Conservation (phyloP, 1,140 invertebrate species). For the Sipha flava region DNA sequence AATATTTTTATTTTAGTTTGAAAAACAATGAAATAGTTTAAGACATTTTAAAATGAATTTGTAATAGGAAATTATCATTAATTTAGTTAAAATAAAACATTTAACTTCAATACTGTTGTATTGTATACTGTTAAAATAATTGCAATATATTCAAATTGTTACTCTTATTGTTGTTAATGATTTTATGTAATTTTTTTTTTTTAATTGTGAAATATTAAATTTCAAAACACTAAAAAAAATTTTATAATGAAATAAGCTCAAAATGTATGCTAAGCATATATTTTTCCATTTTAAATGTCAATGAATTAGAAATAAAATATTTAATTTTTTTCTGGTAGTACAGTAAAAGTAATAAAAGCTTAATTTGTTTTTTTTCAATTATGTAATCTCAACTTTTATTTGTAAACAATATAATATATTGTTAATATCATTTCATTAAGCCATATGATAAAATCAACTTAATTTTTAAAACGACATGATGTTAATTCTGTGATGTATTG, state of each 20-base stretch:
- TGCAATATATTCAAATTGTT: background rate
- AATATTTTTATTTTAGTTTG: background rate
- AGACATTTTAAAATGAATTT: background rate
- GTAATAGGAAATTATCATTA: background rate
- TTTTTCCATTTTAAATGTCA: background rate
- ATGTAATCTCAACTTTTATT: background rate
- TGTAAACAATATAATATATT: background rate
- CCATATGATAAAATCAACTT: background rate
- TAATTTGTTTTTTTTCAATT: background rate
- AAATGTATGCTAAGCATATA: background rate
- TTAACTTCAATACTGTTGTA: background rate
- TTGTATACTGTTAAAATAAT: background rate
- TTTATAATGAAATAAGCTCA: background rate
- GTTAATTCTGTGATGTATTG: background rate
- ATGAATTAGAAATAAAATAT: background rate
- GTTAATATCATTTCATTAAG: background rate
- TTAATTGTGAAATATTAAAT: background rate
- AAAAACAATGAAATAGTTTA: background rate
- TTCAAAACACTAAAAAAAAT: background rate
- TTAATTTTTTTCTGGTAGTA: background rate
- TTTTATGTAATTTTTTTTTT: background rate
- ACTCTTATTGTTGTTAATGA: background rate
- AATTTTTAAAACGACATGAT: background rate
- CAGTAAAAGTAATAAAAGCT: background rate
- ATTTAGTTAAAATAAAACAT: background rate